Percentiles rank a stretch among this genome's conserved stretches.
phyloP scores from a whole-genome alignment of 2,797 vertebrate species.

The Nyctalus aviator region DNA sequence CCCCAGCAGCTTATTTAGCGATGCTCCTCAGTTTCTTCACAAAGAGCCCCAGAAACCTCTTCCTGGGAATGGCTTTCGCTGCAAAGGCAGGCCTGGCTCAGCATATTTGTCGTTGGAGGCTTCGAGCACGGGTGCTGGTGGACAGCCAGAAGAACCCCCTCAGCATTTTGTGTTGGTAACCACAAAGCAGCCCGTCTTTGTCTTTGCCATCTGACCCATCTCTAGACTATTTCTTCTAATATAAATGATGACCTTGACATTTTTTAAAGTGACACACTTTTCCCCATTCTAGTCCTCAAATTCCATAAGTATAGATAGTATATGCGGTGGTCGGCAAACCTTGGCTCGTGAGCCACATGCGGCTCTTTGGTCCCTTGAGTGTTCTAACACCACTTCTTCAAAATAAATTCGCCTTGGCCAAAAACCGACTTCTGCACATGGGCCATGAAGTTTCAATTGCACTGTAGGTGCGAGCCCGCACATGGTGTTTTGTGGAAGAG shows the following conservation, averaged over 20 bases:
- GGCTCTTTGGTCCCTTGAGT: too few species aligned
- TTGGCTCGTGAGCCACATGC: too few species aligned
- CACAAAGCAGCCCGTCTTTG: neutral
- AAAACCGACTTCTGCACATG: too few species aligned
- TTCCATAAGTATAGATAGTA: neutral
- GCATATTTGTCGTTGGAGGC: neutral
- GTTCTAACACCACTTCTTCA: too few species aligned
- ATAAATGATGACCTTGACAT: neutral
- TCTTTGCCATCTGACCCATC: neutral
- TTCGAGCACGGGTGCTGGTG: neutral
- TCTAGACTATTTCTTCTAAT: neutral
- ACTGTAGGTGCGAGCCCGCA: too few species aligned
- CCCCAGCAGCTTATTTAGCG: neutral
- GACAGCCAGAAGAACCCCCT: neutral
- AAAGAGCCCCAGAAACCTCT: constrained; percentile 38
- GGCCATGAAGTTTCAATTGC: too few species aligned
- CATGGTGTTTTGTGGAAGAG: too few species aligned
- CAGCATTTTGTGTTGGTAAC: neutral
- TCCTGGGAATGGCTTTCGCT: constrained; percentile 21
- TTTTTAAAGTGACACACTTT: neutral
- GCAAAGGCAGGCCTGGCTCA: neutral
- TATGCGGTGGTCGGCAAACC: too few species aligned
- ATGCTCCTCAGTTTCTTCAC: neutral
- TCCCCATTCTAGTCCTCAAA: neutral
- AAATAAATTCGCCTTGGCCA: too few species aligned